Conservation (phyloP, 2,797 vertebrate genomes). For the Spea hammondii region DNA sequence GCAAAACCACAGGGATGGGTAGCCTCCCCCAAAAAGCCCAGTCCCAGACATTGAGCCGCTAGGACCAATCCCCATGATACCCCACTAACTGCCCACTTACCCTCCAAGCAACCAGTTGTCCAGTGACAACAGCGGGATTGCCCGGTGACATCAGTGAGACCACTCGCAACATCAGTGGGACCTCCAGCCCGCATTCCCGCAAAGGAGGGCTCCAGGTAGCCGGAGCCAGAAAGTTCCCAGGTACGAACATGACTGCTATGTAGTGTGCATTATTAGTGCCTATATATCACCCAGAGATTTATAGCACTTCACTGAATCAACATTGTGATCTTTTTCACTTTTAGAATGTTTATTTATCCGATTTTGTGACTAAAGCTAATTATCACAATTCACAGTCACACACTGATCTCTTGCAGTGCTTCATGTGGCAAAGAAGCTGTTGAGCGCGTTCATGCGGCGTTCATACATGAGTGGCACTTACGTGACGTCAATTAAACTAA, state of each 20-base stretch:
- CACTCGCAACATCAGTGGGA: no score
- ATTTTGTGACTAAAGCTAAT: not conserved
- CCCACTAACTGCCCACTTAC: no score
- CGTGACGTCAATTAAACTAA: conserved; percentile 18
- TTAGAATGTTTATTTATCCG: not conserved
- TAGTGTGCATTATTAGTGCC: no score
- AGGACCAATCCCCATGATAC: not conserved
- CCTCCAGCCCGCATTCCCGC: no score
- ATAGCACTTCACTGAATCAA: not conserved
- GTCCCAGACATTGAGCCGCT: not conserved
- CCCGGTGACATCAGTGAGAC: no score
- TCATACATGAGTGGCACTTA: conserved; percentile 20
- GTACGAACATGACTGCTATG: no score
- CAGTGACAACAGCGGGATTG: no score
- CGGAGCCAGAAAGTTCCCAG: no score
- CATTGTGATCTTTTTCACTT: not conserved
- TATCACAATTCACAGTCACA: not conserved
- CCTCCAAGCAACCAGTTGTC: no score
- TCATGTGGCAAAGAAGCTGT: not conserved
- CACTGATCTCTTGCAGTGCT: not conserved
- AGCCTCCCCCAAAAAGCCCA: not conserved
- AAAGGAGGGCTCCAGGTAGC: no score
- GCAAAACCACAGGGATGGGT: not conserved
- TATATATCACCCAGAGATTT: no score
- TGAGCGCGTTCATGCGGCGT: conserved; percentile 19